Base-by-base conservation (phyloP, 2,888 invertebrate species). In the Trachelus iudaicus region DNA sequence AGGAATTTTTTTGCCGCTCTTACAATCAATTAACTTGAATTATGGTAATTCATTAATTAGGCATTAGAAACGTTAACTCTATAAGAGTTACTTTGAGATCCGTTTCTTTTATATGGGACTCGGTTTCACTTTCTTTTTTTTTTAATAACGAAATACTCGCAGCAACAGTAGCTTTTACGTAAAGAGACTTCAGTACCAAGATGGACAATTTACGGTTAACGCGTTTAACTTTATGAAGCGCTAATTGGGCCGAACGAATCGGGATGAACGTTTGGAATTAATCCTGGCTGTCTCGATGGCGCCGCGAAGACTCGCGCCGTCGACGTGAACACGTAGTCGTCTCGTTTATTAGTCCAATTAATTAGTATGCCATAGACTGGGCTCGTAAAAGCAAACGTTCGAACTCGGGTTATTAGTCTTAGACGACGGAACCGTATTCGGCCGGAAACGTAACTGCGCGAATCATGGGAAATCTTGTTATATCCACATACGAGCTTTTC, bases 281-380 rank as follows among this genome's bases (percentile, higher is more conserved):
- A 56, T 56, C 23, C 23, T 23, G 56, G 23, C 56, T 56, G 56
- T 56, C 23, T 23, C 56, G 56, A 56, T 56, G 56, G 56, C 56
- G 23, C 15, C 40, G 40, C 4, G 40, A 56, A 56, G 56, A 56
- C 56, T 56, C 56, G 56, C 56, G 56, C 56, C 56, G 56, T 56
- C 23, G 23, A 56, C 56, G 56, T 2, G 56, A 56, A 56, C 23
- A 56, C 23, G 23, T 77, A 79, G 73, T 77, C 83, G 83, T 86
- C 85, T 83, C 86, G 84, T 87, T 89, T 85, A 86, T 87, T 87
- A 85, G 85, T 79, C 84, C 86, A 87, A 88, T 89, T 88, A 88
- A 89, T 89, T 88, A 89, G 85, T 84, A 80, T 82, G 81, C 83
- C 85, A 84, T 84, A 86, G 86, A 87, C 83, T 88, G 56, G 1